Conservation (phyloP, 1,140 invertebrate species). For the Drosophila truncata region DNA sequence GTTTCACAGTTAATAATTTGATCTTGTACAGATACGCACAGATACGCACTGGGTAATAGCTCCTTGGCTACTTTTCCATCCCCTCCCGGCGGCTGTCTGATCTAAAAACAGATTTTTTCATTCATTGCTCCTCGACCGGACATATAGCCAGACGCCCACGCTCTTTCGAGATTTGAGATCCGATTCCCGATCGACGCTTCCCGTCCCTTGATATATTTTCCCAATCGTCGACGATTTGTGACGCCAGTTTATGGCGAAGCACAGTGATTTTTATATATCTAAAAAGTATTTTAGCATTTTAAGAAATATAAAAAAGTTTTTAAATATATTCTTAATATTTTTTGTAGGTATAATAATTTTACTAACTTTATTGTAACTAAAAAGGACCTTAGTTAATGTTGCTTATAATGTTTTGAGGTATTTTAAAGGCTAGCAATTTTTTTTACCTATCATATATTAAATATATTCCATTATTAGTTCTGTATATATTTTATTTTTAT, state of each 20-base stretch:
- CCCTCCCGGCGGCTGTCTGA: neutral
- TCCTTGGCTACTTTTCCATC: slow-evolving; percentile 12
- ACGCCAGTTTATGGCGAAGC: slow-evolving; percentile 21
- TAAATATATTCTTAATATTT: neutral
- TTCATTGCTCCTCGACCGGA: slow-evolving; percentile 48
- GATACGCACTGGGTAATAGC: slow-evolving; percentile 32
- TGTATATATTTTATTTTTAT: neutral
- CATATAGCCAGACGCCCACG: slow-evolving; percentile 34
- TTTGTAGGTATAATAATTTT: too few relatives aligned
- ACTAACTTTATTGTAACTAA: neutral
- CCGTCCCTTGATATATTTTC: slow-evolving; percentile 1
- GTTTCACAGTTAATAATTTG: slow-evolving; percentile 69
- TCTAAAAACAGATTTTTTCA: slow-evolving; percentile 64
- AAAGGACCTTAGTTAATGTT: too few relatives aligned
- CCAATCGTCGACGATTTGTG: slow-evolving; percentile 15
- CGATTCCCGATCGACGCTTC: slow-evolving; percentile 15
- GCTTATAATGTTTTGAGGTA: neutral
- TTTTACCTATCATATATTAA: neutral
- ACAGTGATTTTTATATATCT: neutral
- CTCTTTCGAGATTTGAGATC: slow-evolving; percentile 6
- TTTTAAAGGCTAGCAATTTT: neutral
- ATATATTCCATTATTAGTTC: neutral
- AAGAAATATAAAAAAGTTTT: too few relatives aligned
- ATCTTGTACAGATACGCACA: slow-evolving; percentile 61
- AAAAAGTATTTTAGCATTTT: neutral